A percentile compares a stretch with the other conserved stretches of the same genome.
Evolutionary conservation across 2,113 vertebrate genomes (phyloP).

Genomic region (Rhegmatorhina hoffmannsi): DNA sequence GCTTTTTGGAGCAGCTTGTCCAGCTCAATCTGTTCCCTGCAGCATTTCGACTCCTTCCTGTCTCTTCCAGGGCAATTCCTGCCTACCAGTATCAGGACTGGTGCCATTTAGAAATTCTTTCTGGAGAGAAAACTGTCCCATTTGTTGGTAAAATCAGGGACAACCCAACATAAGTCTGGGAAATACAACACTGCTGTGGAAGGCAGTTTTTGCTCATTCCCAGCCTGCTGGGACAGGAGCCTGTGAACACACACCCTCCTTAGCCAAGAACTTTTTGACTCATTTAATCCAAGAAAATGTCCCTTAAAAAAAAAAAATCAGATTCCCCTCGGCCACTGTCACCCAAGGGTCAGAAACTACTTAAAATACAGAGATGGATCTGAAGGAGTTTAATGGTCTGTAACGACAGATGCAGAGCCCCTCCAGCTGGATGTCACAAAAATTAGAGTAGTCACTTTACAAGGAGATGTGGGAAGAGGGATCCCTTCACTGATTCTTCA

Average conservation of each 20-base stretch:
- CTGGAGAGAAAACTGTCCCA: not conserved
- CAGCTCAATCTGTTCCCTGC: not conserved
- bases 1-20: not conserved
- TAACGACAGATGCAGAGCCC: slow-evolving; percentile 13
- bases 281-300: not conserved
- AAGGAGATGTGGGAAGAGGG: slow-evolving; percentile 21
- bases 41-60: not conserved
- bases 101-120: not conserved
- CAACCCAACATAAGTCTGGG: not conserved
- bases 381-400: slow-evolving; percentile 51
- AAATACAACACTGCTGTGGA: not conserved
- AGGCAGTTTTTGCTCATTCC: not conserved
- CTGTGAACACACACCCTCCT: not conserved
- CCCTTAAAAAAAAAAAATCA: not conserved
- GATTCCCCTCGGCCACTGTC: not conserved
- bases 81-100: not conserved
- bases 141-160: not conserved
- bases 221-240: not conserved
- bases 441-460: not conserved
- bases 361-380: slow-evolving; percentile 2
- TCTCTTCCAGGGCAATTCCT: not conserved
- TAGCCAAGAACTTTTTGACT: not conserved
- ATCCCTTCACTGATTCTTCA: not conserved
- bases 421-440: slow-evolving; percentile 37
- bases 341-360: not conserved